A percentile compares a stretch with the other conserved stretches of the same genome.
phyloP scores from a whole-genome alignment of 2,113 vertebrate species.

The Ammodytes marinus region DNA sequence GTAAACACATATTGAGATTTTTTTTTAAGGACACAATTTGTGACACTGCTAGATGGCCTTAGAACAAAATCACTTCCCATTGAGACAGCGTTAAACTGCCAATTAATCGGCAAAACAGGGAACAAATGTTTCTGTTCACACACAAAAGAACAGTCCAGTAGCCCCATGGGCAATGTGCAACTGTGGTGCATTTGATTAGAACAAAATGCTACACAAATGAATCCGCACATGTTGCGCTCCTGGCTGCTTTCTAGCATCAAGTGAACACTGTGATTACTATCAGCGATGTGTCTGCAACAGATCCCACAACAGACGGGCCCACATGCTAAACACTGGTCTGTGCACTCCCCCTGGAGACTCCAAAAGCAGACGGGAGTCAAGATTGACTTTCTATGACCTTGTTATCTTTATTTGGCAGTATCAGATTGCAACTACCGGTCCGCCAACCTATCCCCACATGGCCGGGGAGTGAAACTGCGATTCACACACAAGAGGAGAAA shows the following conservation, averaged over 20 bases:
- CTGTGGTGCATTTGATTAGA: slow-evolving; percentile 53
- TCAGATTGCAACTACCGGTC: slow-evolving; percentile 53
- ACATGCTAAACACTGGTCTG: slow-evolving; percentile 44
- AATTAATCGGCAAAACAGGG: slow-evolving; percentile 51
- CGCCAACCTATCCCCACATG: slow-evolving; percentile 11
- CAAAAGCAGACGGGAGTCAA: slow-evolving; percentile 44
- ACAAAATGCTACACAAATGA: slow-evolving; percentile 55
- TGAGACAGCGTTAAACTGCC: slow-evolving; percentile 42
- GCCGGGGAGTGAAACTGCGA: slow-evolving; percentile 37
- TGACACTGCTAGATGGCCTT: neutral
- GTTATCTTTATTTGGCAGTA: slow-evolving; percentile 72
- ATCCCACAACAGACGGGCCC: slow-evolving; percentile 40
- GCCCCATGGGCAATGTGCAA: slow-evolving; percentile 49
- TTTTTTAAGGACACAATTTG: neutral
- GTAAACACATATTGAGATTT: no score
- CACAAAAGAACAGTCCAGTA: slow-evolving; percentile 48
- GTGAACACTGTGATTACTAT: slow-evolving; percentile 53
- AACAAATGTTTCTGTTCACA: slow-evolving; percentile 62
- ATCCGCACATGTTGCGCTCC: slow-evolving; percentile 50
- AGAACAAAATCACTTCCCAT: neutral
- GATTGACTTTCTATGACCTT: slow-evolving; percentile 59
- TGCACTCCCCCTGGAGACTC: slow-evolving; percentile 29
- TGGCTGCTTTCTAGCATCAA: slow-evolving; percentile 45
- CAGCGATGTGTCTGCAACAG: slow-evolving; percentile 46
- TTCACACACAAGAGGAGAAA: slow-evolving; percentile 53